Evolutionary conservation across 1,140 invertebrate genomes (phyloP).

Genomic region (Calliopsis andreniformis): DNA sequence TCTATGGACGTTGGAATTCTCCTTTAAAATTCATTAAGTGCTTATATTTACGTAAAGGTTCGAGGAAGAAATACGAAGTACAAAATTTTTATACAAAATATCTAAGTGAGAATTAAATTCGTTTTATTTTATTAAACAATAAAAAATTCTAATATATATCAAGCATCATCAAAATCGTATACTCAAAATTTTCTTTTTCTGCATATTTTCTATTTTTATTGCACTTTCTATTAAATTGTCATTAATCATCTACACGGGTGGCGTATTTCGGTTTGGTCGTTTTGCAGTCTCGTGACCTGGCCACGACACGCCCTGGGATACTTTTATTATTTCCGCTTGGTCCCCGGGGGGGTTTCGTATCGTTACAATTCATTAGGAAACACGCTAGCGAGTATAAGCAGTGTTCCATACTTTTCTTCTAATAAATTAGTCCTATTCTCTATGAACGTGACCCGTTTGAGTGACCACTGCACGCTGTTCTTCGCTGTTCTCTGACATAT

Average conservation of each 20-base stretch:
- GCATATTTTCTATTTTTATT: not conserved
- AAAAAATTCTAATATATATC: no score
- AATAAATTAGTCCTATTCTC: constrained; percentile 21
- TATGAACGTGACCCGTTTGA: not conserved
- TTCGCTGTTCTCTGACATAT: no score
- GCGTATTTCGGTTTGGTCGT: constrained; percentile 20
- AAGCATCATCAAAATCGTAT: no score
- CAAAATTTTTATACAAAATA: no score
- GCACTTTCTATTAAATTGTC: constrained; percentile 23
- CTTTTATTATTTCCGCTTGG: constrained; percentile 63
- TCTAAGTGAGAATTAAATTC: no score
- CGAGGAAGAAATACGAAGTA: no score
- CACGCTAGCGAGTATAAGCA: constrained; percentile 56
- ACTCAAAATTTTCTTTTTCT: no score
- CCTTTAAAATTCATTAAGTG: not conserved
- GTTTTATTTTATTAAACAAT: no score
- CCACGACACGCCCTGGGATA: constrained; percentile 55
- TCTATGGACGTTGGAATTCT: not conserved
- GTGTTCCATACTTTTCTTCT: constrained; percentile 26
- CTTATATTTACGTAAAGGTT: no score
- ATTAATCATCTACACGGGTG: constrained; percentile 46
- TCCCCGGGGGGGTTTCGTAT: constrained; percentile 58
- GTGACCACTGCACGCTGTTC: no score
- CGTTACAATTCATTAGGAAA: constrained; percentile 70
- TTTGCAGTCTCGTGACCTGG: constrained; percentile 60